phyloP scores from a whole-genome alignment of 2,888 invertebrate species.

The Calliphora vomitoria region DNA sequence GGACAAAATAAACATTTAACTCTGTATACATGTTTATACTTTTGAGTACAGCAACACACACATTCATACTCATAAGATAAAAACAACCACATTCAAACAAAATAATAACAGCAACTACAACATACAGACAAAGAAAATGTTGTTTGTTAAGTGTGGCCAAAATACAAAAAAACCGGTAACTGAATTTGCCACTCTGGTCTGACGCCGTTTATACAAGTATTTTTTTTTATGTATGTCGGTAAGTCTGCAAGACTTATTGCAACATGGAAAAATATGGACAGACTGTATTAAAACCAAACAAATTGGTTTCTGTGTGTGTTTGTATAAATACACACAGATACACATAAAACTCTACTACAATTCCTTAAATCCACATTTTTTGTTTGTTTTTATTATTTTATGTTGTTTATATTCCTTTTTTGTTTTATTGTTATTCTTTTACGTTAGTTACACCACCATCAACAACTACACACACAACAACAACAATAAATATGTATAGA shows the following conservation, averaged over 20 bases:
- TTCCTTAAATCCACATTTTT: conserved; percentile 35
- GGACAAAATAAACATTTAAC: background rate
- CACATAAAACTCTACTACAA: conserved; percentile 41
- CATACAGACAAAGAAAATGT: conserved; percentile 40
- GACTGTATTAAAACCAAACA: background rate
- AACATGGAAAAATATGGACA: conserved; percentile 37
- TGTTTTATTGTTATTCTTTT: conserved; percentile 27
- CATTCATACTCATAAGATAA: background rate
- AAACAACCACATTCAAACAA: conserved; percentile 1
- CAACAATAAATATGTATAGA: background rate
- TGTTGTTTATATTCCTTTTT: conserved; percentile 38
- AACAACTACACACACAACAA: conserved; percentile 16
- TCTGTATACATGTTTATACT: background rate
- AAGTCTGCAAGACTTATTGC: conserved; percentile 54
- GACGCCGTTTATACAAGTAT: conserved; percentile 56
- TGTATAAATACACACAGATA: conserved; percentile 19
- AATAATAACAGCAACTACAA: conserved; percentile 29
- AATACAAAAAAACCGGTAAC: conserved; percentile 70
- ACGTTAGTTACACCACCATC: conserved; percentile 28
- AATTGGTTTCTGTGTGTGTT: background rate
- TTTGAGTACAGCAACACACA: background rate
- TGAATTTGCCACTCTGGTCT: conserved; percentile 68
- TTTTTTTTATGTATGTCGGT: conserved; percentile 18
- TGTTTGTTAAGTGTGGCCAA: conserved; percentile 61
- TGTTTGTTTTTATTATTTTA: conserved; percentile 59